Base-by-base conservation (phyloP, 2,888 invertebrate species). In the Meiosimyza platycephala region DNA sequence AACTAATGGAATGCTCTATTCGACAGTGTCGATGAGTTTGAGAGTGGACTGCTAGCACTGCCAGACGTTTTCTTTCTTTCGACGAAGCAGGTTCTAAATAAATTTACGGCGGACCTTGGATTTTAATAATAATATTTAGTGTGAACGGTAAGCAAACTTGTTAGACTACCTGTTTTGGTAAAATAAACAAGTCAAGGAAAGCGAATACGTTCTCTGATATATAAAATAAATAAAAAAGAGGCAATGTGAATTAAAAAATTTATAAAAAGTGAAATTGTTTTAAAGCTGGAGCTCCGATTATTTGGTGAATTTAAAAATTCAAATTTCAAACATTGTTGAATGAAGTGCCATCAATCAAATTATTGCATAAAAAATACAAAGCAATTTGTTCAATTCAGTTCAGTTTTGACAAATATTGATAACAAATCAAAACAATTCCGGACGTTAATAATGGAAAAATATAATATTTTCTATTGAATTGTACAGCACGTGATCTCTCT, bases 51-150 rank as follows among this genome's bases (percentile, higher is more conserved):
- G 48, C 70, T 70, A 15, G 62, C 40, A 54, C 54, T 79, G 74
- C 78, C 83, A 84, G 85, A 85, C 84, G 83, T 83, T 75, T 80
- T 74, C 78, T 77, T 79, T 76, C 80, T 76, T 75, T 79, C 78
- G 79, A 80, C 79, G 80, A 79, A 81, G 80, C 81, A 83, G 83
- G 85, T 85, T 85, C 82, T 82, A 80, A 80, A 80, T 76, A 50
- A 22, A 63, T 63, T 69, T 57, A 73, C 77, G 78, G 76, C 76
- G 76, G 75, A 72, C 67, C 50, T 76, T 73, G 18, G 22, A 54
- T n/a, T 60, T 40, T 60, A 50, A 63, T 54, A 28, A 73, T 57
- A 64, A 69, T 74, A 60, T 72, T 72, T 60, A 71, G 67, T 71
- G 72, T 71, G 54, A 70, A 65, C 73, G 74, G 77, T 77, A 77